Evolutionary conservation across 2,888 invertebrate genomes (phyloP).

Genomic region (Flabesymbios commensalis): DNA sequence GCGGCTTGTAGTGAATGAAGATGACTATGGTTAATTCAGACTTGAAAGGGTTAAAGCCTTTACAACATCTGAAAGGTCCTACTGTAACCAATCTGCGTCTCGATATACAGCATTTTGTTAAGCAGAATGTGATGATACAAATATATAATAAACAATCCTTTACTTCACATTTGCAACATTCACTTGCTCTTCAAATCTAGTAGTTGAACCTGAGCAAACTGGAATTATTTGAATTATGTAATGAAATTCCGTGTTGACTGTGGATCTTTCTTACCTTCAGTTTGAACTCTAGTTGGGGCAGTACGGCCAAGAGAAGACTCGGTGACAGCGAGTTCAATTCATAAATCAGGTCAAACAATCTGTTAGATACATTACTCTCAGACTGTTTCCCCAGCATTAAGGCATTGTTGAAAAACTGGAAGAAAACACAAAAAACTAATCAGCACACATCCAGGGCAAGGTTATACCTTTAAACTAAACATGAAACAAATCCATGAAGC

Average conservation of each 20-base stretch:
- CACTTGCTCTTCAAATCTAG: conserved; percentile 1
- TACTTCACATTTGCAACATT: too few relatives aligned
- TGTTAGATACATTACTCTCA: conserved; percentile 56
- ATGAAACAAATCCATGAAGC: too few relatives aligned
- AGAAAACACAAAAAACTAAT: conserved; percentile 4
- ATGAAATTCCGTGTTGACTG: neutral
- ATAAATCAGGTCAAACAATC: conserved; percentile 91
- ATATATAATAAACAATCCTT: too few relatives aligned
- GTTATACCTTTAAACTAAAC: too few relatives aligned
- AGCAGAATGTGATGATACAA: too few relatives aligned
- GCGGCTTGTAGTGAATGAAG: too few relatives aligned
- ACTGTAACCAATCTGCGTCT: too few relatives aligned
- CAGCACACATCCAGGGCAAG: too few relatives aligned
- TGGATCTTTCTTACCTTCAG: conserved; percentile 57
- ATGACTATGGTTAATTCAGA: too few relatives aligned
- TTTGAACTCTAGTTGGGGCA: conserved; percentile 95
- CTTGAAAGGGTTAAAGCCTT: too few relatives aligned
- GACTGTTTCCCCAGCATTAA: conserved; percentile 85
- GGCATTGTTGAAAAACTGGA: conserved; percentile 92
- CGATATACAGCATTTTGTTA: too few relatives aligned
- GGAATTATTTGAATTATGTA: neutral
- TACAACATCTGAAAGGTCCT: too few relatives aligned
- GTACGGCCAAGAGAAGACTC: conserved; percentile 79
- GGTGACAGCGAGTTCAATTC: conserved; percentile 93
- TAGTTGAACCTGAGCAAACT: neutral